A percentile compares a stretch with the other conserved stretches of the same genome.
These are phyloP conservation scores for Drosophila neocordata DNA, from an alignment of 1,140 invertebrate genomes.

Conservation along the genomic window DNA sequence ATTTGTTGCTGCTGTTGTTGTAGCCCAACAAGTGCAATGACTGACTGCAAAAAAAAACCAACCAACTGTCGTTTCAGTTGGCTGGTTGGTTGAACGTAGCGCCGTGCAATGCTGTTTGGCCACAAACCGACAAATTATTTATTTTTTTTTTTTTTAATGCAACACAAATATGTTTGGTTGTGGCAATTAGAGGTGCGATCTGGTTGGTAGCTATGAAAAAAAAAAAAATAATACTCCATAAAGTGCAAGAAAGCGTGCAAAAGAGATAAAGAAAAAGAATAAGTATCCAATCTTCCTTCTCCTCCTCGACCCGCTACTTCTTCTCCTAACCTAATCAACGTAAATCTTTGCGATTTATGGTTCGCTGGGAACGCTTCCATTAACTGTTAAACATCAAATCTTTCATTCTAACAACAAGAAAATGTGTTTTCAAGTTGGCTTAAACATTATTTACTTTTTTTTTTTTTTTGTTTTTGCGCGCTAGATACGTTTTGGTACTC, in stretches of 20 bases:
- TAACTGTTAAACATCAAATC: conserved; percentile 8
- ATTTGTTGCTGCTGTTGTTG: conserved; percentile 14
- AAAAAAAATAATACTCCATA: conserved; percentile 9
- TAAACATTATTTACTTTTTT: conserved; percentile 26
- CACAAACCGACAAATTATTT: conserved; percentile 50
- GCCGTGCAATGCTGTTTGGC: conserved; percentile 57
- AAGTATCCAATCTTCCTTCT: conserved; percentile 19
- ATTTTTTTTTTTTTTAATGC: conserved; percentile 28
- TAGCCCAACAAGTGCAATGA: conserved; percentile 45
- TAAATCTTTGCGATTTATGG: conserved; percentile 26
- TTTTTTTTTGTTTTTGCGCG: conserved; percentile 59
- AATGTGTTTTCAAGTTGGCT: conserved; percentile 15
- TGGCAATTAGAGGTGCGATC: conserved; percentile 58
- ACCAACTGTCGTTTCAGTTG: conserved; percentile 22
- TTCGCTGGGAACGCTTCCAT: conserved; percentile 6
- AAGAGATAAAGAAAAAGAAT: neutral
- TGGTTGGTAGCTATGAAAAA: neutral
- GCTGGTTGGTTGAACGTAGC: conserved; percentile 55
- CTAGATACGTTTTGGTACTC: conserved; percentile 23
- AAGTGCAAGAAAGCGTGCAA: conserved; percentile 72
- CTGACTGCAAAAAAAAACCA: conserved; percentile 30
- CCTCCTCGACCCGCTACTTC: no score
- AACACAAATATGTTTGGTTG: conserved; percentile 16
- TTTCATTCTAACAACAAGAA: conserved; percentile 45
- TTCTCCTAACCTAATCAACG: neutral